Conservation (phyloP, 2,888 invertebrate species). For the Stenodema calcarata region DNA sequence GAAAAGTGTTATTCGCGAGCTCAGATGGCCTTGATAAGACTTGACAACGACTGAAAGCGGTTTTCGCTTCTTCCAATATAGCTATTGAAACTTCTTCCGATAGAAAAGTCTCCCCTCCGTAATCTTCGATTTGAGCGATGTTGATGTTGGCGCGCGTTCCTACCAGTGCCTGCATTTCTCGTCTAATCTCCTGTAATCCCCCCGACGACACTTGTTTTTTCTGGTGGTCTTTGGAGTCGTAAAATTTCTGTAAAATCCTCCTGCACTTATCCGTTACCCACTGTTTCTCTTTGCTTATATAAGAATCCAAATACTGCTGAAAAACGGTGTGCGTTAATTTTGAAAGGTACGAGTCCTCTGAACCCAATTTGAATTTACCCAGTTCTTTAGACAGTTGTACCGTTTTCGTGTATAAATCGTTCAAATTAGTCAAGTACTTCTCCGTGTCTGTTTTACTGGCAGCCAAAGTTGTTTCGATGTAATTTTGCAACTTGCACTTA, state of each 20-base stretch:
- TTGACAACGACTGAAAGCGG: constrained; percentile 87
- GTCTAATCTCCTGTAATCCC: constrained; percentile 86
- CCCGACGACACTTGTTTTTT: constrained; percentile 91
- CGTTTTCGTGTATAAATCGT: constrained; percentile 88
- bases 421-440: constrained; percentile 85
- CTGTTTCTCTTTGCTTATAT: constrained; percentile 77
- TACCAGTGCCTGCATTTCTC: constrained; percentile 92
- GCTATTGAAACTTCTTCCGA: constrained; percentile 93
- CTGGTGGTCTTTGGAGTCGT: constrained; percentile 90
- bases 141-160: constrained; percentile 91
- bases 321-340: constrained; percentile 84
- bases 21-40: constrained; percentile 81
- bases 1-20: constrained; percentile 76
- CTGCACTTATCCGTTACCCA: constrained; percentile 80
- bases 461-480: constrained; percentile 83
- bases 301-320: constrained; percentile 77
- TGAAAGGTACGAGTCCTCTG: constrained; percentile 77
- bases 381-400: constrained; percentile 77
- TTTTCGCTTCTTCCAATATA: constrained; percentile 87
- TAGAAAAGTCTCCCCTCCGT: constrained; percentile 95
- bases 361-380: constrained; percentile 76
- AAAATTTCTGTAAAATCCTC: constrained; percentile 81
- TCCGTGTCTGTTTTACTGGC: constrained; percentile 93
- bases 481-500: constrained; percentile 73
- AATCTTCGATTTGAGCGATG: constrained; percentile 93